Evolutionary conservation across 2,888 invertebrate genomes (phyloP).

Genomic region (Norana najaformis): DNA sequence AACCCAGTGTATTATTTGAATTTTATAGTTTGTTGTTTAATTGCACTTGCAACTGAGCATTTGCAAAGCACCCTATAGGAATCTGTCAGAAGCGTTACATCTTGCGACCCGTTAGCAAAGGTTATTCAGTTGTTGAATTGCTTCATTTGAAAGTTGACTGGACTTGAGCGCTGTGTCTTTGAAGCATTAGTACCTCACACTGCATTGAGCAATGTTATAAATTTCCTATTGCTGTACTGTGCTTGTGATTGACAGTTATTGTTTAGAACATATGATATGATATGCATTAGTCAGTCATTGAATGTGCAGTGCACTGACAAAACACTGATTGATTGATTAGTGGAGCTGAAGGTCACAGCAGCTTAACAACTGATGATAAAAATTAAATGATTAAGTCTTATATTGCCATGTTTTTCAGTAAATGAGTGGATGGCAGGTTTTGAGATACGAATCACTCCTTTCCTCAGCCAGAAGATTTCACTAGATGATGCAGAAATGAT

Average conservation of each 20-base stretch:
- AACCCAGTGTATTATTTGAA: neutral
- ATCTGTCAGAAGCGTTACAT: too few relatives aligned
- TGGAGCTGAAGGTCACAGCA: too few relatives aligned
- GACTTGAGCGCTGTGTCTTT: too few relatives aligned
- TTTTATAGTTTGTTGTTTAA: neutral
- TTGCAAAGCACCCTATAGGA: neutral
- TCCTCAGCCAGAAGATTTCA: constrained; percentile 76
- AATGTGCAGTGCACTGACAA: neutral
- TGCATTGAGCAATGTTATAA: too few relatives aligned
- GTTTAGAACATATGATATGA: neutral
- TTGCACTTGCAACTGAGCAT: neutral
- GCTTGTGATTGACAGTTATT: too few relatives aligned
- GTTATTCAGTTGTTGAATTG: too few relatives aligned
- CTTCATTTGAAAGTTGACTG: too few relatives aligned
- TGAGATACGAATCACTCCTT: constrained; percentile 87
- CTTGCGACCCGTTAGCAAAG: too few relatives aligned
- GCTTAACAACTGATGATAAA: neutral
- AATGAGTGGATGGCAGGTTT: constrained; percentile 69
- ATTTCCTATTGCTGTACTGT: too few relatives aligned
- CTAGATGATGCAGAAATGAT: constrained; percentile 76
- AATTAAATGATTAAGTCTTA: neutral
- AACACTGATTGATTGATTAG: too few relatives aligned
- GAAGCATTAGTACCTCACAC: too few relatives aligned
- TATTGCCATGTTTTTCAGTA: constrained; percentile 50
- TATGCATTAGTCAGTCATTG: neutral